These are phyloP conservation scores for Dryococelus australis DNA, from an alignment of 2,888 invertebrate genomes.

Conservation along the genomic window DNA sequence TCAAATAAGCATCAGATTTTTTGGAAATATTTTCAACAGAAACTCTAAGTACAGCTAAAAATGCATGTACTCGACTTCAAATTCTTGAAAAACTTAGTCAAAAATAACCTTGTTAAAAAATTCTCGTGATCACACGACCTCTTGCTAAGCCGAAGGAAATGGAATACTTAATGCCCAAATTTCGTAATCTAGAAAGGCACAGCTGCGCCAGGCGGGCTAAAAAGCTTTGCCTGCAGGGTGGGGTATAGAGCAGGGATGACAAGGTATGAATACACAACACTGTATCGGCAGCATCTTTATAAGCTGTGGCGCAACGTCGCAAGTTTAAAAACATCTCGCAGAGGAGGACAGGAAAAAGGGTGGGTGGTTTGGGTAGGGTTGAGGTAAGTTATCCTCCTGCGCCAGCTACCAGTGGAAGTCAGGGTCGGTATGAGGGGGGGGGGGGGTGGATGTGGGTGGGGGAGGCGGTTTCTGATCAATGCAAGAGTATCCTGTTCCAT, in stretches of 20 bases:
- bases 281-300: slow-evolving; percentile 16
- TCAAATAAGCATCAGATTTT: too few relatives aligned
- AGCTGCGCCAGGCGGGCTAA: not conserved
- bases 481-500: slow-evolving; percentile 16
- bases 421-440: not conserved
- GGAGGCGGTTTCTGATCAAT: not conserved
- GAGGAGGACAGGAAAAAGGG: not conserved
- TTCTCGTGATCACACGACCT: not conserved
- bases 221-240: not conserved
- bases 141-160: not conserved
- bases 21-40: too few relatives aligned
- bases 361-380: not conserved
- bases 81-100: not conserved
- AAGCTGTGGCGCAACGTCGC: not conserved
- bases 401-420: not conserved
- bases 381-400: not conserved
- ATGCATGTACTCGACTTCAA: too few relatives aligned
- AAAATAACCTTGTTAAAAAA: not conserved
- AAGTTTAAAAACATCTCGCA: not conserved
- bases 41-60: too few relatives aligned
- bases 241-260: not conserved
- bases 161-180: not conserved
- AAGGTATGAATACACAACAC: slow-evolving; percentile 16
- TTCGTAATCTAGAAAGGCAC: not conserved
- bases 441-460: not conserved